These are phyloP conservation scores for Drosophila quadrilineata DNA, from an alignment of 1,140 invertebrate genomes.

Conservation along the genomic window DNA sequence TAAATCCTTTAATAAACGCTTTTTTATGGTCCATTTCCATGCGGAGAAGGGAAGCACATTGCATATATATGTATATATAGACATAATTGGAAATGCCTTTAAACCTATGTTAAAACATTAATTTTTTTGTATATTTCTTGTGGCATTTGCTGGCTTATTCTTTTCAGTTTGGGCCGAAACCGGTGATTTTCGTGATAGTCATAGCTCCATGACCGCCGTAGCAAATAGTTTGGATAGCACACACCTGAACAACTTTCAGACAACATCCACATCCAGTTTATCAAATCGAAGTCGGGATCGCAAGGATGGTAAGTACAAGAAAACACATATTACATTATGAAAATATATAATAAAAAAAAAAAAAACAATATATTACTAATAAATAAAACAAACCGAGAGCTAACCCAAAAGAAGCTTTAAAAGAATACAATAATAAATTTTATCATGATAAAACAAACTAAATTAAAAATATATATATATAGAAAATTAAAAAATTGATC, in stretches of 20 bases:
- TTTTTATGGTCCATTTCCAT: slow-evolving; percentile 59
- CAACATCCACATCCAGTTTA: slow-evolving; percentile 83
- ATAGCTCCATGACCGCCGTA: slow-evolving; percentile 86
- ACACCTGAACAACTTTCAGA: slow-evolving; percentile 83
- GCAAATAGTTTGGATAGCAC: slow-evolving; percentile 86
- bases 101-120: slow-evolving; percentile 70
- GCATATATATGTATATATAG: neutral
- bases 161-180: slow-evolving; percentile 92
- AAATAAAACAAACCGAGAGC: neutral
- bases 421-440: no score
- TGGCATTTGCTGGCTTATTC: slow-evolving; percentile 82
- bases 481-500: no score
- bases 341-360: no score
- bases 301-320: slow-evolving; percentile 83
- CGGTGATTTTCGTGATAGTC: slow-evolving; percentile 90
- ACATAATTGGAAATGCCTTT: slow-evolving; percentile 9
- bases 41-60: slow-evolving; percentile 12
- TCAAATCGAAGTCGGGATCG: slow-evolving; percentile 85
- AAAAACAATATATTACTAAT: neutral
- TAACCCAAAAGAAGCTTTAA: no score
- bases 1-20: slow-evolving; percentile 70
- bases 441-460: no score
- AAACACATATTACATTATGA: no score
- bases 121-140: slow-evolving; percentile 76
- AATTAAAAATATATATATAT: no score